Percentiles rank a stretch among this genome's conserved stretches.
phyloP scores from a whole-genome alignment of 2,113 vertebrate genomes.

The Neofelis nebulosa region DNA sequence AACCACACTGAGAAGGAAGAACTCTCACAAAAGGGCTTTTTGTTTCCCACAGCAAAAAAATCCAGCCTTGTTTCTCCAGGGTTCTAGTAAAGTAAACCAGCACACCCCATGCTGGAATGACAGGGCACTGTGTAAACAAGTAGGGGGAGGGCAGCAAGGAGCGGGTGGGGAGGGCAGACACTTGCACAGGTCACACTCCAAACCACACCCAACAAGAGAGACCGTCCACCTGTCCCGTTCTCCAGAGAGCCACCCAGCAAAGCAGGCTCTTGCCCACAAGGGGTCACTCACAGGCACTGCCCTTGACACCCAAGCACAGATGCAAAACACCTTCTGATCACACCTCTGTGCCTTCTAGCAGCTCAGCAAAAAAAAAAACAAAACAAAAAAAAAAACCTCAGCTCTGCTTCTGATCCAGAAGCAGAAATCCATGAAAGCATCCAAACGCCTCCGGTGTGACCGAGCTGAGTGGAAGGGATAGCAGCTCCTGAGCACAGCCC shows the following conservation, averaged over 20 bases:
- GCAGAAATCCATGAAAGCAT: not conserved
- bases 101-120: not conserved
- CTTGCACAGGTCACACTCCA: not conserved
- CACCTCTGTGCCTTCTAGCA: not conserved
- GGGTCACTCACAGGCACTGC: not conserved
- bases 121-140: not conserved
- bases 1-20: not conserved
- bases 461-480: not conserved
- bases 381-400: too few species aligned
- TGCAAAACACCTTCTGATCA: not conserved
- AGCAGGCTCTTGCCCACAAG: not conserved
- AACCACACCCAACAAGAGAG: not conserved
- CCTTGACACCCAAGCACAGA: not conserved
- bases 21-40: not conserved
- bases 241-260: not conserved
- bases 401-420: not conserved
- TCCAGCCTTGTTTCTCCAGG: not conserved
- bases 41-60: not conserved
- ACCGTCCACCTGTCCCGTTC: not conserved
- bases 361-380: not conserved
- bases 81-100: slow-evolving; percentile 25
- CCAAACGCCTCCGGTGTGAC: not conserved
- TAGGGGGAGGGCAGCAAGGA: not conserved
- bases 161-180: not conserved
- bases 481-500: not conserved